Percentiles rank a stretch among this genome's conserved stretches.
Conservation (phyloP, 2,888 invertebrate genomes). For the Ecliptopera silaceata region DNA sequence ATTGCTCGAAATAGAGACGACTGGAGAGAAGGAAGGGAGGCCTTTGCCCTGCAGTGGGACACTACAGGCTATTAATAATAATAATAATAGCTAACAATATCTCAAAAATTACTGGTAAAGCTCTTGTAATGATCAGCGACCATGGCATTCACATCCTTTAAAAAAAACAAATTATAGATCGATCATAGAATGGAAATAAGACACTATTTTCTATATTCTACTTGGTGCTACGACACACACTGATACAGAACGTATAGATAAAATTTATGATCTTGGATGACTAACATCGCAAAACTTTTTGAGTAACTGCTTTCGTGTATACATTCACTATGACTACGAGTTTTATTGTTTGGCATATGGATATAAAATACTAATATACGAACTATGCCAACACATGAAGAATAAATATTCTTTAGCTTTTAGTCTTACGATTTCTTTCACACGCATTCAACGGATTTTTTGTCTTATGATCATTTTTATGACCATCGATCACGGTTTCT, state of each 20-base stretch:
- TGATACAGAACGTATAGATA: conserved; percentile 6
- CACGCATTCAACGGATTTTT: conserved; percentile 61
- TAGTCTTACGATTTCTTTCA: conserved; percentile 65
- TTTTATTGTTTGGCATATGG: conserved; percentile 64
- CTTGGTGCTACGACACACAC: background rate
- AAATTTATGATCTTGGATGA: conserved; percentile 29
- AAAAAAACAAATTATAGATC: too few relatives aligned
- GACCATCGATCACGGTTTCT: background rate
- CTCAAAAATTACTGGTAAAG: too few relatives aligned
- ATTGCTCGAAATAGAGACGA: too few relatives aligned
- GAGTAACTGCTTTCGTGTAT: conserved; percentile 65
- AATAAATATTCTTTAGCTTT: conserved; percentile 49
- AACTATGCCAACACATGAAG: conserved; percentile 36
- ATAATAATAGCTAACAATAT: too few relatives aligned
- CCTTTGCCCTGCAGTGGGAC: too few relatives aligned
- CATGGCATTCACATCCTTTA: too few relatives aligned
- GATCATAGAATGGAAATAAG: too few relatives aligned
- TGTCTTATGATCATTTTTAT: conserved; percentile 16
- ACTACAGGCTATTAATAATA: too few relatives aligned
- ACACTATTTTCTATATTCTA: background rate
- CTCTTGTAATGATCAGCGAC: too few relatives aligned
- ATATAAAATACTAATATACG: conserved; percentile 58
- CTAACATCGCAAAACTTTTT: conserved; percentile 48
- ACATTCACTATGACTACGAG: conserved; percentile 54
- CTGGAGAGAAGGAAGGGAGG: too few relatives aligned